These are phyloP conservation scores for Dicyrtoma fusca DNA, from an alignment of 2,888 invertebrate genomes.

Conservation along the genomic window DNA sequence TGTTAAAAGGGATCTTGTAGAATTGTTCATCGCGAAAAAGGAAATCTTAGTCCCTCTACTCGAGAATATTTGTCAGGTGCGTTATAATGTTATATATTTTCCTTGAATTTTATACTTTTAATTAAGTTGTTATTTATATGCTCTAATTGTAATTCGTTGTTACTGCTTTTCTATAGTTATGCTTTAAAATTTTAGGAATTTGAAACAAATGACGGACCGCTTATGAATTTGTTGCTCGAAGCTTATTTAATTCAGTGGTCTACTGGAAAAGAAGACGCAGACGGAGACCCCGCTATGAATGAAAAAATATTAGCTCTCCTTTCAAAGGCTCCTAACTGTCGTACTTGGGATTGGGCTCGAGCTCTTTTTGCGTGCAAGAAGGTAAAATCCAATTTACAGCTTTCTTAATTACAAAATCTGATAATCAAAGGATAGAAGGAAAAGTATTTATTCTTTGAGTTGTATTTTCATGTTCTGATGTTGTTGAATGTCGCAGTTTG, in stretches of 20 bases:
- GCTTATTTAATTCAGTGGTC: conserved; percentile 53
- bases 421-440: too few relatives aligned
- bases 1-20: conserved; percentile 52
- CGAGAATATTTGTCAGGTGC: conserved; percentile 54
- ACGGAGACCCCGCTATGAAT: conserved; percentile 42
- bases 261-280: conserved; percentile 33
- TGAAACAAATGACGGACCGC: conserved; percentile 50
- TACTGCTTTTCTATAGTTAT: background rate
- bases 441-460: background rate
- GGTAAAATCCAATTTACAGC: too few relatives aligned
- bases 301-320: conserved; percentile 53
- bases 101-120: background rate
- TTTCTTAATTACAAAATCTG: too few relatives aligned
- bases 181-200: conserved; percentile 46
- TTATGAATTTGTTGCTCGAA: conserved; percentile 55
- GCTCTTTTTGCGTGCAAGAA: conserved; percentile 56
- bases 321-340: conserved; percentile 55
- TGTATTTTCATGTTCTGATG: background rate
- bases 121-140: background rate
- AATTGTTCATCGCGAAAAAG: conserved; percentile 54
- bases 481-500: conserved; percentile 41
- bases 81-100: background rate
- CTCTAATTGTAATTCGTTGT: background rate
- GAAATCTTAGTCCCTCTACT: conserved; percentile 53
- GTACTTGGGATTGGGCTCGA: conserved; percentile 55